Evolutionary conservation across 1,140 invertebrate genomes (phyloP), one percentile per base, ranked within the genome.

Genomic region (Polyergus mexicanus): DNA sequence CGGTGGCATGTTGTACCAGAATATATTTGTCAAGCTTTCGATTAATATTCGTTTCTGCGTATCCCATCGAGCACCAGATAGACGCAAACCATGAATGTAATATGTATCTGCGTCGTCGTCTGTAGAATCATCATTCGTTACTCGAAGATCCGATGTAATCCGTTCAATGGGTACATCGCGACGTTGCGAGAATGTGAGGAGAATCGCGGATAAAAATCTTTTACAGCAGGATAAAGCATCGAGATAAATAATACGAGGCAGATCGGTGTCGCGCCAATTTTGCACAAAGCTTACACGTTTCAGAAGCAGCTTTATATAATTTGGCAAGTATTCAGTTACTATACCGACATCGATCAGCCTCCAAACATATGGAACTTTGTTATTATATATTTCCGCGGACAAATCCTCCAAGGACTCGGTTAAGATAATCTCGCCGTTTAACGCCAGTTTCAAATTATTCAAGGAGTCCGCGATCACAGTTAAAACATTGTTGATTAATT

Each of bases 11-110:
- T 93, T 89, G 89, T 98, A 97, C 92, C 97, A 97, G 16, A 98
- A 95, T 78, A 98, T 94, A 95, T 98, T 98, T 0, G 98, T 97
- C 10, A 94, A 90, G 88, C 98, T 97, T 94, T 98, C 98, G 4
- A 94, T 96, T 5, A 99, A 94, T 4, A 93, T 88, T 56, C 92
- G 92, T 0, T 92, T 95, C 22, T 95, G 81, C 84, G 95, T 90
- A 92, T 98, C 96, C 98, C 98, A 99, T 60, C 97, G 96, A 41
- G 98, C 98, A 8, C 98, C 98, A 85, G 98, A 97, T 85, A 98
- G 96, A 92, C 97, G 98, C 28, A 99, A 94, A 3, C 98, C 98
- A 92, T 97, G 96, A 32, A 98, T 96, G 90, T 97, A 97, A 65
- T 98, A 97, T 11, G 97, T 97, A 94, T 97, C 96, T 85, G 63